Evolutionary conservation across 2,888 invertebrate genomes (phyloP), one percentile per base, ranked within the genome.

Genomic region (Meliscaeva auricollis): DNA sequence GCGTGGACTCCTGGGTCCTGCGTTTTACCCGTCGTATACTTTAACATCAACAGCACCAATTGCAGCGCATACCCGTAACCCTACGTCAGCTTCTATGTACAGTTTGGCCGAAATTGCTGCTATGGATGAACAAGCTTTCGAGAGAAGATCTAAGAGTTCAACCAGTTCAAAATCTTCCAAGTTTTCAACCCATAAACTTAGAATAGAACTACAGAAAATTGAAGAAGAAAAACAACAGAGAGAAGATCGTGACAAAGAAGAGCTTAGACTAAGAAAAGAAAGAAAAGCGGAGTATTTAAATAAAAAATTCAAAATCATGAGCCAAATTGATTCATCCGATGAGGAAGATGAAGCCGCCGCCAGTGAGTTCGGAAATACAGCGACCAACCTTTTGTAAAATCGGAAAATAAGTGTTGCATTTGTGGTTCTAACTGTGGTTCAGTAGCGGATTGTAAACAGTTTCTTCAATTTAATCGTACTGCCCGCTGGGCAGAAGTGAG

Each of bases 161-260:
- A n/a, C n/a, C n/a, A n/a, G n/a, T n/a, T n/a, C n/a, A n/a, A n/a
- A n/a, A n/a, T n/a, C n/a, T n/a, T n/a, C n/a, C n/a, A n/a, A n/a
- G n/a, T n/a, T n/a, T n/a, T n/a, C n/a, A n/a, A n/a, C n/a, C n/a
- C n/a, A n/a, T 22, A 68, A 64, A 13, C 56, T 75, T 1, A 44
- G 50, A 32, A 76, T 76, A 9, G 58, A 76, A n/a, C 7, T 68
- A 13, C 58, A 76, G 41, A 68, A 64, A n/a, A 32, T 74, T 1
- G 64, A 74, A 32, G 64, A 74, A 30, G 52, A 74, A 52, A 60
- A 11, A 11, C 35, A 50, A 17, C 11, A 54, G 54, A 62, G 54
- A 17, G 54, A 74, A 54, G 44, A 44, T n/a, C 74, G 38, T 32
- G 60, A 73, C 17, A 62, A 26, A 8, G 50, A 73, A 30, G 50